A percentile compares a stretch with the other conserved stretches of the same genome.
Evolutionary conservation across 2,113 vertebrate genomes (phyloP).

Genomic region (Chitala chitala): DNA sequence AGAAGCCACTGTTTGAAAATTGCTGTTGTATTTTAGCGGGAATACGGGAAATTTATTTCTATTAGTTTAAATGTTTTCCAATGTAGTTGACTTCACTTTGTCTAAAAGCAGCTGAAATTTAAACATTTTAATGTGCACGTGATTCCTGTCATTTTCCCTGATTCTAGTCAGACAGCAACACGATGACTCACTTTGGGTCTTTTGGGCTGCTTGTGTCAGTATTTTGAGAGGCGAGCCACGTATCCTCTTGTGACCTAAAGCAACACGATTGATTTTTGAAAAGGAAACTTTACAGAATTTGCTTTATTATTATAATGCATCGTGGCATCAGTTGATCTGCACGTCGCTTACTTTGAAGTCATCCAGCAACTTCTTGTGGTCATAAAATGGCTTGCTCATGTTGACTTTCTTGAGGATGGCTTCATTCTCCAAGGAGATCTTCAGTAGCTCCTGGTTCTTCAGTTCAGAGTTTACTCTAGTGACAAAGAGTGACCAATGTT

Average conservation of each 20-base stretch:
- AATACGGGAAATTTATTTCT: too few species aligned
- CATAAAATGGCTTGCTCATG: conserved; percentile 20
- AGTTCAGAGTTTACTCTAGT: conserved; percentile 19
- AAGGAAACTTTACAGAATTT: not conserved
- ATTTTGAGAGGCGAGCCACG: conserved; percentile 16
- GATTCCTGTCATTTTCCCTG: not conserved
- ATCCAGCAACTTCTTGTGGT: conserved; percentile 25
- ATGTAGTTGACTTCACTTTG: too few species aligned
- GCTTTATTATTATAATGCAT: not conserved
- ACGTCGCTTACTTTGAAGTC: conserved; percentile 20
- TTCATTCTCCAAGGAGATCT: conserved; percentile 26
- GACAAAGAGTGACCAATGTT: not conserved
- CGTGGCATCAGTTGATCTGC: not conserved
- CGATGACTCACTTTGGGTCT: not conserved
- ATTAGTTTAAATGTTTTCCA: too few species aligned
- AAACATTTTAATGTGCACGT: not conserved
- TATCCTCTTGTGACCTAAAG: conserved; percentile 28
- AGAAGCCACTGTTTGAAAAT: too few species aligned
- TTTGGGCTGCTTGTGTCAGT: not conserved
- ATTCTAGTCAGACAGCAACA: not conserved
- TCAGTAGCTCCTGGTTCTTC: conserved; percentile 26
- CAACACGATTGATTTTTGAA: too few species aligned
- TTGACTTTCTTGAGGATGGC: conserved; percentile 27
- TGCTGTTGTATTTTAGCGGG: too few species aligned
- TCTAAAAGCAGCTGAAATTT: not conserved